These are phyloP conservation scores for Mythimna impura DNA, from an alignment of 2,888 invertebrate species.

Conservation along the genomic window DNA sequence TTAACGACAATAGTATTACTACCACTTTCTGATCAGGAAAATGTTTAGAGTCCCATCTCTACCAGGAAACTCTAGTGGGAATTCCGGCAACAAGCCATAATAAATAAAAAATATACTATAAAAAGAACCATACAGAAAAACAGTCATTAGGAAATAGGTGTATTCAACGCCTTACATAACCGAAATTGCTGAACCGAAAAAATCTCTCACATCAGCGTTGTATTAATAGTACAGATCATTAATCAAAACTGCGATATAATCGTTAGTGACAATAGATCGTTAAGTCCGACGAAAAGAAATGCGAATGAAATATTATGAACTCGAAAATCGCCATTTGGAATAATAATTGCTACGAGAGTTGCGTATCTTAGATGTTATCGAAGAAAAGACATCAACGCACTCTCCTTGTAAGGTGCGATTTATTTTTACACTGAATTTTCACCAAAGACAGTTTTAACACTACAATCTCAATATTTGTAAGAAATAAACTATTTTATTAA, in stretches of 20 bases:
- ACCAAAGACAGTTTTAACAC: slow-evolving; percentile 6
- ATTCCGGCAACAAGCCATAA: not conserved
- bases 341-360: slow-evolving; percentile 28
- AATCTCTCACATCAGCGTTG: slow-evolving; percentile 51
- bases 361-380: slow-evolving; percentile 56
- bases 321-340: slow-evolving; percentile 35
- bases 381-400: slow-evolving; percentile 67
- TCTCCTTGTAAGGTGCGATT: slow-evolving; percentile 21
- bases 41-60: not conserved
- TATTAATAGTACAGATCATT: slow-evolving; percentile 58
- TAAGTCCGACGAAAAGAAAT: slow-evolving; percentile 46
- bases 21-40: not conserved
- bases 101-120: slow-evolving; percentile 11
- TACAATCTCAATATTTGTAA: not conserved
- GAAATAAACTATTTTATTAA: not conserved
- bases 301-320: slow-evolving; percentile 43
- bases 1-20: not conserved
- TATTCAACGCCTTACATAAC: slow-evolving; percentile 21
- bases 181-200: slow-evolving; percentile 45
- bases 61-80: not conserved
- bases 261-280: slow-evolving; percentile 65
- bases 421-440: slow-evolving; percentile 8
- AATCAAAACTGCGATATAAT: slow-evolving; percentile 63
- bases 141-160: slow-evolving; percentile 19
- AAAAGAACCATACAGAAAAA: slow-evolving; percentile 12